Conservation (phyloP, 1,140 invertebrate species). For the Zaprionus ornatus region DNA sequence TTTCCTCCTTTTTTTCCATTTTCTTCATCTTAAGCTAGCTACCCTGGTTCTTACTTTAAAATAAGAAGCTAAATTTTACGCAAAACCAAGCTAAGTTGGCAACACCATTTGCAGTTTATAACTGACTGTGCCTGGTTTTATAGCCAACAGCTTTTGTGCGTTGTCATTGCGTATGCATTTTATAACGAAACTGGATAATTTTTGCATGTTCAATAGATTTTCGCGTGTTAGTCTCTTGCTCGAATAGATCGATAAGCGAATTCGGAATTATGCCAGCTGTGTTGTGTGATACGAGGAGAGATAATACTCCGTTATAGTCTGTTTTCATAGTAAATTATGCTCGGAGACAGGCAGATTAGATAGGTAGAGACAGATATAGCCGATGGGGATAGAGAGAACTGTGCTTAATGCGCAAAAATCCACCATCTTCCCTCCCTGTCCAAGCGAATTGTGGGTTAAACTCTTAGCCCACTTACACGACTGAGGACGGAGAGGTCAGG, state of each 20-base stretch:
- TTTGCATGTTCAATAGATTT: neutral
- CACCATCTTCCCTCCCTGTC: too few species aligned
- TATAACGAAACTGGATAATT: neutral
- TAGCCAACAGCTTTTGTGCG: conserved; percentile 31
- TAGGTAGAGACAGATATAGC: neutral
- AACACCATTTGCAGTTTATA: neutral
- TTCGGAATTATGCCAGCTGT: conserved; percentile 18
- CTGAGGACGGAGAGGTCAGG: neutral
- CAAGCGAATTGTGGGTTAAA: neutral
- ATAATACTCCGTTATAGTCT: conserved; percentile 17
- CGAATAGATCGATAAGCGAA: neutral
- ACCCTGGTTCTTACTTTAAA: too few species aligned
- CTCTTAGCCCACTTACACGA: conserved; percentile 10
- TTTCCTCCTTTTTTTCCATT: too few species aligned
- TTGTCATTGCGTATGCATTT: neutral
- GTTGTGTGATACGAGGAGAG: neutral
- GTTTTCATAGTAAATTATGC: conserved; percentile 25
- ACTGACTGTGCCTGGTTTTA: neutral
- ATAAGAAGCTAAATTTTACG: neutral
- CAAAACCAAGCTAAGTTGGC: neutral
- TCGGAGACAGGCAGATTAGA: conserved; percentile 3
- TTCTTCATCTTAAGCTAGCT: too few species aligned
- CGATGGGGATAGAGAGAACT: neutral
- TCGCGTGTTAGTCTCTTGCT: neutral
- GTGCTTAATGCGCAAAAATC: conserved; percentile 4